Evolutionary conservation across 2,113 vertebrate species (phyloP).

Genomic region (Cheilinus undulatus): DNA sequence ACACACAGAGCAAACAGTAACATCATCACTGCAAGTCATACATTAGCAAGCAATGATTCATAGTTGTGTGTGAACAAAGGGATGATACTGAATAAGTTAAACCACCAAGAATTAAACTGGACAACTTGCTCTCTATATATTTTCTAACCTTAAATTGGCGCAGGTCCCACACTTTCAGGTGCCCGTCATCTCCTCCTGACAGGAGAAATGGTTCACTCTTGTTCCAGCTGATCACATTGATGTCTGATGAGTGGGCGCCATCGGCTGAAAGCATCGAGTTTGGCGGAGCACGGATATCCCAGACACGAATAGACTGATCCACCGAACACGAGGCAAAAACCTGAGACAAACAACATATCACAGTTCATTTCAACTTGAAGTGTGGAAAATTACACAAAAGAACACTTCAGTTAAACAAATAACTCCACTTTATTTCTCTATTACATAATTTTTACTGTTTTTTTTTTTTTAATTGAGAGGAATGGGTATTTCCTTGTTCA

Average conservation of each 20-base stretch:
- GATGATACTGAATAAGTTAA: neutral
- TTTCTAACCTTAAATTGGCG: constrained; percentile 89
- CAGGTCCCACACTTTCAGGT: constrained; percentile 92
- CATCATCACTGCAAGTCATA: neutral
- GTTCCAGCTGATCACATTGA: constrained; percentile 94
- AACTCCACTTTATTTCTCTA: too few relatives aligned
- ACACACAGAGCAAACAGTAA: neutral
- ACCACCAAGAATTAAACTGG: neutral
- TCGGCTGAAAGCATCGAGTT: constrained; percentile 89
- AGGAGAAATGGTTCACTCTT: constrained; percentile 89
- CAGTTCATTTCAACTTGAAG: neutral
- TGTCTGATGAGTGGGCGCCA: constrained; percentile 86
- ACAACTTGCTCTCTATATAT: neutral
- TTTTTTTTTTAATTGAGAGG: too few relatives aligned
- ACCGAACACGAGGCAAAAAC: constrained; percentile 93
- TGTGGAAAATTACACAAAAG: neutral
- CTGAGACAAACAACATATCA: constrained; percentile 64
- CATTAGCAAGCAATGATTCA: neutral
- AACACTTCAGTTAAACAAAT: neutral
- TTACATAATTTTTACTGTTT: too few relatives aligned
- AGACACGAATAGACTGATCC: constrained; percentile 89
- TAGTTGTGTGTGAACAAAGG: neutral
- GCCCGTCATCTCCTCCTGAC: constrained; percentile 90
- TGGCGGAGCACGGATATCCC: constrained; percentile 89
- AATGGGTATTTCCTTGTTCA: too few relatives aligned